Conservation (phyloP, 2,888 invertebrate genomes). For the Trileptium ribeirensis region DNA sequence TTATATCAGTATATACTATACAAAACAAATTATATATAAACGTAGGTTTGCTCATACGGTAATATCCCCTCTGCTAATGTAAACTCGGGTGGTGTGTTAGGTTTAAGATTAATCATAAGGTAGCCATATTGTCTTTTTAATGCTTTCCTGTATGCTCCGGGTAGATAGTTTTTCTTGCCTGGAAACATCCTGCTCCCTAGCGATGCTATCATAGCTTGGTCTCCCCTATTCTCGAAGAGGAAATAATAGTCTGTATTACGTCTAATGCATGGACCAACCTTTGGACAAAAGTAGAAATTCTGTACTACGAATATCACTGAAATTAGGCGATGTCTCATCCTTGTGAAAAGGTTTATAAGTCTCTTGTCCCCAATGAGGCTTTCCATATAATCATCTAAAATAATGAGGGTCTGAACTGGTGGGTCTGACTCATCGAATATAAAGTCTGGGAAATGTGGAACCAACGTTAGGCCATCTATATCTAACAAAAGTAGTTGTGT, state of each 20-base stretch:
- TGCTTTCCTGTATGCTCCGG: background rate
- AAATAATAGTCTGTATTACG: background rate
- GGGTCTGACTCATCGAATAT: background rate
- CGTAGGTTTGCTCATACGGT: background rate
- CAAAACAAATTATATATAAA: background rate
- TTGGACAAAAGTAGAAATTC: background rate
- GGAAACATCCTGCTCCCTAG: conserved; percentile 3
- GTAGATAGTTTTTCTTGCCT: background rate
- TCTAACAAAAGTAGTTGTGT: background rate
- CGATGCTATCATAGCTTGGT: background rate
- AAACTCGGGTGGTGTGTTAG: background rate
- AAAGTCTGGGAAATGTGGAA: background rate
- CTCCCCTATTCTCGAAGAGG: background rate
- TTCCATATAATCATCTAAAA: background rate
- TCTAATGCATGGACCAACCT: background rate
- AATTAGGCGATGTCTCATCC: background rate
- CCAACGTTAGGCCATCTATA: background rate
- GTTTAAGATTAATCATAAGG: background rate
- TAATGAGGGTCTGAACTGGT: background rate
- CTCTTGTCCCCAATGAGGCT: background rate
- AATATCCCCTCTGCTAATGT: background rate
- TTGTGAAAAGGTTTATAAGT: background rate
- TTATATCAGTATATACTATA: no score
- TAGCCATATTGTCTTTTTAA: background rate
- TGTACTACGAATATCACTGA: background rate